Evolutionary conservation across 2,888 invertebrate species (phyloP), one percentile per base, ranked within the genome.

Genomic region (Toxonevra muliebris): DNA sequence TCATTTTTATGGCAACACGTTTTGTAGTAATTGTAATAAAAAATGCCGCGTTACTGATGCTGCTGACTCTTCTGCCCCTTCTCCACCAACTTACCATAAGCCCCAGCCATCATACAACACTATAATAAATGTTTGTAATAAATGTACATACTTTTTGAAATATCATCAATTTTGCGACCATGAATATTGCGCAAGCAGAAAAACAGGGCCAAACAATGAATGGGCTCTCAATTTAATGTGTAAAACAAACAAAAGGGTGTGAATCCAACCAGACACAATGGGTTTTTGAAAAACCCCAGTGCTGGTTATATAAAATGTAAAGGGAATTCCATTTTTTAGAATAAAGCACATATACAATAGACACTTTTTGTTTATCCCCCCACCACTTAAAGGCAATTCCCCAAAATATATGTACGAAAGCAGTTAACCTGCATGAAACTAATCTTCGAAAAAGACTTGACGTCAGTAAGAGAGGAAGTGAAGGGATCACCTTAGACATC

Each of bases 171-270:
- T 69, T 60, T 43, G 53, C 43, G 30, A 19, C 42, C n/a, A 4
- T 52, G 13, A 55, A 17, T 13, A 10, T 55, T 54, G 43, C 42
- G n/a, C 17, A 48, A 50, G 41, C 12, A 50, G 17, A n/a, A 19
- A 54, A 19, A 54, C 3, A 41, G 12, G 53, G 20, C 42, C 40
- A n/a, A 42, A 43, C 17, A 50, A 55, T 43, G 48, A 64, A 43
- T 40, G 61, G 40, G 15, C 69, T 64, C 55, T 52, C 50, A 61
- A 52, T 55, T 40, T 42, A 69, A 61, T 61, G 48, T 45, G 65
- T 59, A 70, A 73, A 74, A 70, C 70, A 74, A 74, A 73, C 74
- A 76, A 70, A 69, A 70, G 73, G 73, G 72, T 74, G 72, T 70
- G 65, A 73, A 73, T 48, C 40, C 62, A 73, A 64, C 65, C 69